Conservation (phyloP, 2,797 vertebrate genomes). For the Coregonus suidteri region DNA sequence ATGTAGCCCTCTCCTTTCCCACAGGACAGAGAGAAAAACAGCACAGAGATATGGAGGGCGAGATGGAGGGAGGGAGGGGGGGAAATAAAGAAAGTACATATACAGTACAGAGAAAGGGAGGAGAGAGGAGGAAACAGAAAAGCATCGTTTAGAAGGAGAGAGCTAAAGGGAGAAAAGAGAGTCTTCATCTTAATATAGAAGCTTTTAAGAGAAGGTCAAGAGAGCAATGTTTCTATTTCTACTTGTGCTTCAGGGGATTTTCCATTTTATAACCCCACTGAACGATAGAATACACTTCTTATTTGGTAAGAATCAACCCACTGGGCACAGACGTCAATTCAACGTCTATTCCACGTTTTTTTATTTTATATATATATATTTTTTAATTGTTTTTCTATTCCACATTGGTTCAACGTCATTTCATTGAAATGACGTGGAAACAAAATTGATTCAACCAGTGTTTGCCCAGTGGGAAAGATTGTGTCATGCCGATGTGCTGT, state of each 20-base stretch:
- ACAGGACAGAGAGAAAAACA: constrained; percentile 54
- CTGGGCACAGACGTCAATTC: no score
- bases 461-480: not conserved
- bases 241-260: not conserved
- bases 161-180: constrained; percentile 29
- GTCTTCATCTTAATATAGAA: constrained; percentile 52
- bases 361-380: no score
- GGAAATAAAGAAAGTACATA: not conserved
- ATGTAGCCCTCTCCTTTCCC: constrained; percentile 50
- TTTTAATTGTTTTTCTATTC: no score
- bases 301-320: no score
- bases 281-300: not conserved
- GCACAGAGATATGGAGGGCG: not conserved
- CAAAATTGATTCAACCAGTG: no score
- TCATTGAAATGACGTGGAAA: no score
- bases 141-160: not conserved
- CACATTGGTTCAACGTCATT: no score
- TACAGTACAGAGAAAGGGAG: constrained; percentile 14
- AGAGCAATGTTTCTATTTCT: not conserved
- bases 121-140: constrained; percentile 1
- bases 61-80: not conserved
- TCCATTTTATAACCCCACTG: not conserved
- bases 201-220: constrained; percentile 58
- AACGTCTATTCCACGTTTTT: no score
- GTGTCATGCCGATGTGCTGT: not conserved